A percentile compares a stretch with the other conserved stretches of the same genome.
Evolutionary conservation across 1,140 invertebrate genomes (phyloP).

Genomic region (Gonatopus flavifemur): DNA sequence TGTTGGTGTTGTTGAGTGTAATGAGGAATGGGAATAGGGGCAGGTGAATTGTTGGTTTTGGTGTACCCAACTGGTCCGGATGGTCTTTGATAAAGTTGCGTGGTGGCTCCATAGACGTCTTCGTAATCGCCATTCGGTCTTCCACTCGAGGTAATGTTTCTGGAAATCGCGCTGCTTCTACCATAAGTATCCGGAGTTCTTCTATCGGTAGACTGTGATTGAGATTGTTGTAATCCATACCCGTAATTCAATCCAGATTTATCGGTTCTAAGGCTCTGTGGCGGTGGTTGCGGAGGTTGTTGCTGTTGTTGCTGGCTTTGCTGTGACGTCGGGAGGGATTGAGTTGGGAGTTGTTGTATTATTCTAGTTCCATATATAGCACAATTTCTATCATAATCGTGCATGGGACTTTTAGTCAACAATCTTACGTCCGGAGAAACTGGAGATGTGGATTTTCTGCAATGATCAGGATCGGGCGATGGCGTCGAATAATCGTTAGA

Average conservation of each 20-base stretch:
- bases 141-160: no score
- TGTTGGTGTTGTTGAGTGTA: conserved; percentile 36
- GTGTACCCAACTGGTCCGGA: conserved; percentile 56
- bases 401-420: conserved; percentile 37
- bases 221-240: conserved; percentile 28
- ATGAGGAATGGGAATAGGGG: conserved; percentile 40
- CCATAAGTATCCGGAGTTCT: conserved; percentile 82
- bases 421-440: conserved; percentile 37
- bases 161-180: conserved; percentile 61
- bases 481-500: conserved; percentile 74
- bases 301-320: no score
- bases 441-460: conserved; percentile 37
- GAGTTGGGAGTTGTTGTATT: no score
- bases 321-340: no score
- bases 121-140: conserved; percentile 70
- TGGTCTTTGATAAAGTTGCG: conserved; percentile 57
- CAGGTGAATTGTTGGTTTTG: conserved; percentile 40
- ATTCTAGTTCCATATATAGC: conserved; percentile 43
- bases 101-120: conserved; percentile 69
- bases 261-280: conserved; percentile 44
- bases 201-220: conserved; percentile 63
- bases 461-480: conserved; percentile 55
- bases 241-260: conserved; percentile 49
- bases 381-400: conserved; percentile 39
- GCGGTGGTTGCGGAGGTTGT: conserved; percentile 35